These are phyloP conservation scores for Xiphophorus birchmanni DNA, from an alignment of 2,797 vertebrate genomes.

Conservation along the genomic window DNA sequence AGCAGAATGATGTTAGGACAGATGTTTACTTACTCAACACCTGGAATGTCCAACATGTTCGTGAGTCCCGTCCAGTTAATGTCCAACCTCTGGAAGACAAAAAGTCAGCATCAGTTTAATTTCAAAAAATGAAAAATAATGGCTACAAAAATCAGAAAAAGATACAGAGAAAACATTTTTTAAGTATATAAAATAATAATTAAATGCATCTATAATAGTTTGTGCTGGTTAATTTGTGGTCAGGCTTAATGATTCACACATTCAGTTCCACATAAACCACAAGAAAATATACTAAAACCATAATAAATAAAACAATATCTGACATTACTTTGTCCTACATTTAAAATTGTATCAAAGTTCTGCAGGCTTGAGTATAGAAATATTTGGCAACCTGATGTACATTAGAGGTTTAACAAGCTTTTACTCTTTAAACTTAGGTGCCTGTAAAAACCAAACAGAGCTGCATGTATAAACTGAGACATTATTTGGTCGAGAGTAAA, in stretches of 20 bases:
- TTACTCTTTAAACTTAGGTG: not conserved
- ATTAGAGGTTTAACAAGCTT: not conserved
- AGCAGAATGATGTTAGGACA: not conserved
- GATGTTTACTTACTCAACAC: constrained; percentile 88
- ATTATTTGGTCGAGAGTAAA: not conserved
- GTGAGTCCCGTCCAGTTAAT: constrained; percentile 98
- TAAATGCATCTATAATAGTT: not conserved
- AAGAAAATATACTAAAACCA: not conserved
- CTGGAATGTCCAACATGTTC: constrained; percentile 96
- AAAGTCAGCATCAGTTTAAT: not conserved
- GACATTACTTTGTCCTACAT: not conserved
- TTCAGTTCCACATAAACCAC: not conserved
- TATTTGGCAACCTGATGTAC: not conserved
- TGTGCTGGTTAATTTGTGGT: not conserved
- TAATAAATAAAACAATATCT: not conserved
- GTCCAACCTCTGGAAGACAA: constrained; percentile 86
- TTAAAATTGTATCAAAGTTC: not conserved
- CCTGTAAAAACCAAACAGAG: not conserved
- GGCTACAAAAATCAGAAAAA: not conserved
- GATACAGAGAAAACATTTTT: not conserved
- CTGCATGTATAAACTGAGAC: not conserved
- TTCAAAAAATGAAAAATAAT: not conserved
- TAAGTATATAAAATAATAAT: not conserved
- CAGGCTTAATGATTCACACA: not conserved
- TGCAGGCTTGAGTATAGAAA: not conserved